These are phyloP conservation scores for Drosophila rhopaloa DNA, from an alignment of 1,140 invertebrate species.

Conservation along the genomic window DNA sequence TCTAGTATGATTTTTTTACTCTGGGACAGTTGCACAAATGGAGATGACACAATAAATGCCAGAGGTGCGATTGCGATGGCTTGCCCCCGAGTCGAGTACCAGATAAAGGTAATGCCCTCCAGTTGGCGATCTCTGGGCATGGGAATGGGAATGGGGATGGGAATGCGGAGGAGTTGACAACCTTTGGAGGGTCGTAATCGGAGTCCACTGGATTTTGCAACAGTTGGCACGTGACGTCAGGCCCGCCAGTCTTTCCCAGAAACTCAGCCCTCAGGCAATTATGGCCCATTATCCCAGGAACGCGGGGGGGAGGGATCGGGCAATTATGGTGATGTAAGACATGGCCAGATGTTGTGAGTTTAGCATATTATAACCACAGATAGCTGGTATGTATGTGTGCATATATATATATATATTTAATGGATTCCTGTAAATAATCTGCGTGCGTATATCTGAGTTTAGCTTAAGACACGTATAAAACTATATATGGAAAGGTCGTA, in stretches of 20 bases:
- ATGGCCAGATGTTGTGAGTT: slow-evolving; percentile 38
- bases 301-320: neutral
- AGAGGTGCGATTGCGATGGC: neutral
- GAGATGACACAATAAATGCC: neutral
- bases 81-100: too few relatives aligned
- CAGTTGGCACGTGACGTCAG: slow-evolving; percentile 65
- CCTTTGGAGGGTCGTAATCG: neutral
- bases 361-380: slow-evolving; percentile 35
- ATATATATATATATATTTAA: slow-evolving; percentile 51
- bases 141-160: neutral
- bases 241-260: slow-evolving; percentile 58
- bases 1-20: neutral
- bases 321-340: slow-evolving; percentile 56
- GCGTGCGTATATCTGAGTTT: slow-evolving; percentile 51
- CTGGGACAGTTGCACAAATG: neutral
- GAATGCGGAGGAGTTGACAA: slow-evolving; percentile 28
- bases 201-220: slow-evolving; percentile 16
- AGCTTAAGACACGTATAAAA: slow-evolving; percentile 44
- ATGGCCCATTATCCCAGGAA: slow-evolving; percentile 50
- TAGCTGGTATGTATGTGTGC: slow-evolving; percentile 17
- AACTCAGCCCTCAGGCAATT: slow-evolving; percentile 50
- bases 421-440: slow-evolving; percentile 68
- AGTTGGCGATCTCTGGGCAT: neutral
- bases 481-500: slow-evolving; percentile 7
- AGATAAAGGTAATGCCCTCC: neutral